Conservation (phyloP, 2,888 invertebrate genomes). For the Agriotes lineatus region DNA sequence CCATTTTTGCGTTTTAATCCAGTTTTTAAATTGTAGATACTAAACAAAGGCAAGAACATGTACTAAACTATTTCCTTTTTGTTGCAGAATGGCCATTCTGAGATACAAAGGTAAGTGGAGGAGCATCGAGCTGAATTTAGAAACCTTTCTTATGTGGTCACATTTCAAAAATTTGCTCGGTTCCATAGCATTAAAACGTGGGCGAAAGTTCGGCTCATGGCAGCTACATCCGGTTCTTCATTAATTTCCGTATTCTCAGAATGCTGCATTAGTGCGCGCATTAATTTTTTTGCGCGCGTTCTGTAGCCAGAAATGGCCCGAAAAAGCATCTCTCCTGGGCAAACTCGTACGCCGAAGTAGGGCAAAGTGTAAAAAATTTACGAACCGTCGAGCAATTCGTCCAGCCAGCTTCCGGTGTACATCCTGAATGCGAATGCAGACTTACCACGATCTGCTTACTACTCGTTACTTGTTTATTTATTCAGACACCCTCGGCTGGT, state of each 20-base stretch:
- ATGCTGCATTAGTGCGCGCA: background rate
- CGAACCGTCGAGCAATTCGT: slow-evolving; percentile 22
- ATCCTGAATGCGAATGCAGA: slow-evolving; percentile 25
- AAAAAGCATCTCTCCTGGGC: slow-evolving; percentile 23
- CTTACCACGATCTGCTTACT: slow-evolving; percentile 22
- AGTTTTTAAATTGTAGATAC: too few relatives aligned
- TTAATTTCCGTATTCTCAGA: slow-evolving; percentile 1
- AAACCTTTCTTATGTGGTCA: too few relatives aligned
- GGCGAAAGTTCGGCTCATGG: too few relatives aligned
- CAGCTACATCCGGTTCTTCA: too few relatives aligned
- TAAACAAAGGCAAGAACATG: too few relatives aligned
- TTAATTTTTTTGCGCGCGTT: slow-evolving; percentile 12
- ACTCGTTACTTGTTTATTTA: slow-evolving; percentile 24
- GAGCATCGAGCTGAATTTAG: too few relatives aligned
- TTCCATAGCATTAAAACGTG: too few relatives aligned
- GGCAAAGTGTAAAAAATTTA: slow-evolving; percentile 26
- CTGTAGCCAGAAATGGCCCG: background rate
- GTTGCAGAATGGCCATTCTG: too few relatives aligned
- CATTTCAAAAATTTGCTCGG: too few relatives aligned
- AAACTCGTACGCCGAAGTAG: slow-evolving; percentile 23
- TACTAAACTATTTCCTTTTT: too few relatives aligned
- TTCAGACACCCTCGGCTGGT: slow-evolving; percentile 13
- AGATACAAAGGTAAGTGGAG: too few relatives aligned
- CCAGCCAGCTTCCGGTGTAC: slow-evolving; percentile 21
- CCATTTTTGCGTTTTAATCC: too few relatives aligned